Conservation (phyloP, 2,797 vertebrate species). For the Serranus cabrilla region DNA sequence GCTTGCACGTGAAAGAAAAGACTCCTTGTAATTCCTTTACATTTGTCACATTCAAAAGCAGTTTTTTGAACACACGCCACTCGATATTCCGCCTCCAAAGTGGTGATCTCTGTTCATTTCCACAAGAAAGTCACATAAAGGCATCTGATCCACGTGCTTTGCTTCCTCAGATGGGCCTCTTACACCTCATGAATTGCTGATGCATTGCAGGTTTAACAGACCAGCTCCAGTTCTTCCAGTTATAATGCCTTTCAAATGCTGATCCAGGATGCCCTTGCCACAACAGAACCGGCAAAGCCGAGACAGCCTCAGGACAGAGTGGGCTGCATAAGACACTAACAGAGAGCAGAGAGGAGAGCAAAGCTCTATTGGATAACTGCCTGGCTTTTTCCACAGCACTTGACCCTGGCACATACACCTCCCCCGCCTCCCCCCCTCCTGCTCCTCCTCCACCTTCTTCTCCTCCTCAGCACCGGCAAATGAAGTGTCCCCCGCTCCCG, state of each 20-base stretch:
- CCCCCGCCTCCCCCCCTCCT: background rate
- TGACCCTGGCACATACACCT: constrained; percentile 72
- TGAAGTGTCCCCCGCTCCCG: constrained; percentile 75
- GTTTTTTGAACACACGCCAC: background rate
- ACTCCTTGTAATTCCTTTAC: constrained; percentile 17
- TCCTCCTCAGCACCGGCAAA: constrained; percentile 69
- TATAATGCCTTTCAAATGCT: constrained; percentile 74
- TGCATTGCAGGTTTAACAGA: constrained; percentile 68
- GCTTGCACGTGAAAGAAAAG: constrained; percentile 1
- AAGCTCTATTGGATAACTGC: constrained; percentile 75
- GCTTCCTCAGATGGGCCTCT: constrained; percentile 48
- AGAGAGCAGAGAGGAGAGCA: constrained; percentile 67
- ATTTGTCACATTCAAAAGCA: constrained; percentile 12
- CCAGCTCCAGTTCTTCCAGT: constrained; percentile 58
- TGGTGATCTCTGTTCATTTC: constrained; percentile 36
- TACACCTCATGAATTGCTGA: constrained; percentile 75
- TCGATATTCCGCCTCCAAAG: constrained; percentile 32
- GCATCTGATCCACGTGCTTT: constrained; percentile 51
- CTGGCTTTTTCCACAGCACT: constrained; percentile 72
- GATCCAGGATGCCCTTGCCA: constrained; percentile 75
- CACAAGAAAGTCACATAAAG: constrained; percentile 51
- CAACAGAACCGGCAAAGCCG: constrained; percentile 67
- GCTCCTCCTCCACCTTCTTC: constrained; percentile 42
- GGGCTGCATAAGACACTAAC: constrained; percentile 74
- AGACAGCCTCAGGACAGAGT: constrained; percentile 71